Evolutionary conservation across 2,888 invertebrate species (phyloP).

Genomic region (Crematogaster levior): DNA sequence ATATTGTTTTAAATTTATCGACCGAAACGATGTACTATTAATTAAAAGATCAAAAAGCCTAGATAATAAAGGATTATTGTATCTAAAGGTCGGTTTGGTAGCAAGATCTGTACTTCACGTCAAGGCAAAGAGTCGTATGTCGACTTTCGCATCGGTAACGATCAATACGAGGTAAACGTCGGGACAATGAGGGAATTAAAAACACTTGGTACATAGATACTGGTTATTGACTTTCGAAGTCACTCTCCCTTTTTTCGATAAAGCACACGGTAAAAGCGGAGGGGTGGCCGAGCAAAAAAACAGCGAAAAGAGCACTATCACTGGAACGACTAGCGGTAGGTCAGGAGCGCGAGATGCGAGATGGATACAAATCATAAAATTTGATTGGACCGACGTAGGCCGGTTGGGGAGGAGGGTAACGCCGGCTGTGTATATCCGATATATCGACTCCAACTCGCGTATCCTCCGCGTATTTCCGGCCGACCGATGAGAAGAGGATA

Average conservation of each 20-base stretch:
- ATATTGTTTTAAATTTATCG: background rate
- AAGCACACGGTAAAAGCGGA: conserved; percentile 57
- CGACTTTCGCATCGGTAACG: conserved; percentile 34
- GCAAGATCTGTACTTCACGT: background rate
- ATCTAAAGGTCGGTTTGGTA: background rate
- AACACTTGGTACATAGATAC: conserved; percentile 67
- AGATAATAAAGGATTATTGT: background rate
- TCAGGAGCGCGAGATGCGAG: conserved; percentile 78
- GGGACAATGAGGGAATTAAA: conserved; percentile 58
- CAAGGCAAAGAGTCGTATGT: conserved; percentile 11
- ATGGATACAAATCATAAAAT: conserved; percentile 84
- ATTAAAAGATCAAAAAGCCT: background rate
- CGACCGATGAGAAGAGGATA: conserved; percentile 50
- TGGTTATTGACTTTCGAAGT: conserved; percentile 76
- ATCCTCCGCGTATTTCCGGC: conserved; percentile 72
- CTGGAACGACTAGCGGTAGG: conserved; percentile 76
- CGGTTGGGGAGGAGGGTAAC: conserved; percentile 63
- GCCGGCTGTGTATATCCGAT: conserved; percentile 72
- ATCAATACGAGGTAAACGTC: conserved; percentile 43
- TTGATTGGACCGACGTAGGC: conserved; percentile 81
- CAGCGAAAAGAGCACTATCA: conserved; percentile 68
- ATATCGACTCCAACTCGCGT: conserved; percentile 75
- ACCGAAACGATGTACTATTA: background rate
- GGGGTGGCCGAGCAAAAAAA: conserved; percentile 42
- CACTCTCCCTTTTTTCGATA: conserved; percentile 75